Conservation (phyloP, 2,113 vertebrate genomes). For the Emydocephalus ijimae region DNA sequence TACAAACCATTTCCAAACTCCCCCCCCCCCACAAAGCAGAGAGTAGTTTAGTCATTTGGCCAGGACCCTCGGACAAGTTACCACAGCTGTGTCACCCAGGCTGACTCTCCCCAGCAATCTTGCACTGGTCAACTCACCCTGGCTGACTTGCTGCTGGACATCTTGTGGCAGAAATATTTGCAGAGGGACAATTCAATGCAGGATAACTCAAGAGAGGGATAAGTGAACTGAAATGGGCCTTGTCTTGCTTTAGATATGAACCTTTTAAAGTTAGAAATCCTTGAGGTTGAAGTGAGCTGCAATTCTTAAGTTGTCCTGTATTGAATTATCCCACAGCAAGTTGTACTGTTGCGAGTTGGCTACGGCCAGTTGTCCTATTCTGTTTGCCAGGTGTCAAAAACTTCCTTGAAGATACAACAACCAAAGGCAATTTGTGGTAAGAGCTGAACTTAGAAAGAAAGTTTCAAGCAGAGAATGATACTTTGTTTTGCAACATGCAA, state of each 20-base stretch:
- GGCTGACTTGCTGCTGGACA: background rate
- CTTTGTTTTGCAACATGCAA: background rate
- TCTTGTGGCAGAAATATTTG: background rate
- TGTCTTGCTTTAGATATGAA: background rate
- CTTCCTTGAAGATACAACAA: background rate
- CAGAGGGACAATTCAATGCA: background rate
- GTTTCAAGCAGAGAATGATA: background rate
- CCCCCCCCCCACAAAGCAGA: background rate
- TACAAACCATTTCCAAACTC: background rate
- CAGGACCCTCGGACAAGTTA: background rate
- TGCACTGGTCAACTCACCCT: background rate
- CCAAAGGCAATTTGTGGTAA: background rate
- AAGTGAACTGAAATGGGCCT: background rate
- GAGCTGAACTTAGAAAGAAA: background rate
- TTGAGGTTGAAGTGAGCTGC: background rate
- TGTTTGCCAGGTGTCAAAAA: background rate
- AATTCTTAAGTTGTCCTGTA: background rate
- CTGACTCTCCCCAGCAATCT: background rate
- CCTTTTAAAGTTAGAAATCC: background rate
- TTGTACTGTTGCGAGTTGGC: background rate
- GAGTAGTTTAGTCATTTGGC: background rate
- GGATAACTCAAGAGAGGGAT: background rate
- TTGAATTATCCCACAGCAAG: background rate
- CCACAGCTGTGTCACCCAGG: background rate
- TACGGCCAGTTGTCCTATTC: background rate